Conservation (phyloP, 1,140 invertebrate species). For the Drosophila virilis region DNA sequence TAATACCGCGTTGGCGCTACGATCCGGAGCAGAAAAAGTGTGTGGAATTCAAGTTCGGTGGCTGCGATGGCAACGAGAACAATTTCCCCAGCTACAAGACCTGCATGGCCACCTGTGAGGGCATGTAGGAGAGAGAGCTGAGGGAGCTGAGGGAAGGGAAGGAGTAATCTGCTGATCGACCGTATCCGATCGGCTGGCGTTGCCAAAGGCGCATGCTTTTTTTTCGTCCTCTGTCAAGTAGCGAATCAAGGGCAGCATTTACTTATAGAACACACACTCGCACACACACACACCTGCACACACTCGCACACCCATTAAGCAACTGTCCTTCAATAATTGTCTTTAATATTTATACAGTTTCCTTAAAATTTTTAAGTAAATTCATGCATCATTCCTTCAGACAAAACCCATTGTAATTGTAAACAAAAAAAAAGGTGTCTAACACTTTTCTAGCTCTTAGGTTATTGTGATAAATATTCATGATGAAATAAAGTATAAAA, state of each 20-base stretch:
- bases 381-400: constrained; percentile 58
- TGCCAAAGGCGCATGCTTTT: constrained; percentile 74
- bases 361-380: constrained; percentile 18
- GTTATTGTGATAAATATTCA: constrained; percentile 73
- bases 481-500: constrained; percentile 56
- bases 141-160: neutral
- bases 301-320: constrained; percentile 39
- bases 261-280: constrained; percentile 38
- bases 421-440: constrained; percentile 31
- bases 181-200: constrained; percentile 47
- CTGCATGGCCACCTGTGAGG: constrained; percentile 85
- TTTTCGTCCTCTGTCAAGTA: constrained; percentile 33
- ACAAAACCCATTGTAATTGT: neutral
- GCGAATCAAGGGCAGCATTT: constrained; percentile 76
- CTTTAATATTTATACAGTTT: constrained; percentile 72
- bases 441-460: constrained; percentile 64
- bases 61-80: constrained; percentile 89
- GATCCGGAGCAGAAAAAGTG: constrained; percentile 86
- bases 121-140: constrained; percentile 62
- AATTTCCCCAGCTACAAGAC: constrained; percentile 86
- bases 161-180: constrained; percentile 38
- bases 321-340: constrained; percentile 56
- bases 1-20: constrained; percentile 85
- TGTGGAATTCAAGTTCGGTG: constrained; percentile 87
- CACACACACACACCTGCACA: constrained; percentile 8